Percentiles rank a stretch among this genome's conserved stretches.
These are phyloP conservation scores for Ptychochromis oligacanthus DNA, from an alignment of 2,113 vertebrate genomes.

Conservation along the genomic window DNA sequence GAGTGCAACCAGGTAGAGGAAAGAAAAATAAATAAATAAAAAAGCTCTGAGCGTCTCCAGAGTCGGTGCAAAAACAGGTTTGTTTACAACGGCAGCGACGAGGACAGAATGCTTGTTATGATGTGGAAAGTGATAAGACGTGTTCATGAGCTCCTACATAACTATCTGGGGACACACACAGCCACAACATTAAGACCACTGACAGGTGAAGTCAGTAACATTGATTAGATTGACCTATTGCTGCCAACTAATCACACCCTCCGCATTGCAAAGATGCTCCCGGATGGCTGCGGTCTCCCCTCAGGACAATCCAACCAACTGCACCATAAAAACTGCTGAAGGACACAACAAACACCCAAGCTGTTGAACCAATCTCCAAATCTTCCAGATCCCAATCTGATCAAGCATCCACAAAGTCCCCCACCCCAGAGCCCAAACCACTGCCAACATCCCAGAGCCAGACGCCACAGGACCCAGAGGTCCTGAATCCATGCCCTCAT, in stretches of 20 bases:
- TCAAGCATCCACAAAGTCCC: background rate
- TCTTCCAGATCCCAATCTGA: background rate
- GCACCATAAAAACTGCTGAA: too few species aligned
- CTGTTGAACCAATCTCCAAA: background rate
- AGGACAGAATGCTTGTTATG: background rate
- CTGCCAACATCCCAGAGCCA: background rate
- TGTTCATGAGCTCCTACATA: conserved; percentile 6
- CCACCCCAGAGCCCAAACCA: background rate
- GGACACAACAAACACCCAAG: too few species aligned
- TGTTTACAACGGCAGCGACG: background rate
- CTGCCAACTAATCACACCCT: background rate
- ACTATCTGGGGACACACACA: background rate
- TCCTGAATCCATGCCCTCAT: background rate
- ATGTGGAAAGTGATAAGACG: conserved; percentile 27
- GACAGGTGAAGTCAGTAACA: rapidly evolving
- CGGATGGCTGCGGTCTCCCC: background rate
- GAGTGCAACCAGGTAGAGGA: background rate
- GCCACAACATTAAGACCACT: background rate
- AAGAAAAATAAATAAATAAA: background rate
- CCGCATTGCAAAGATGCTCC: background rate
- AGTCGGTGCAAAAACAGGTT: background rate
- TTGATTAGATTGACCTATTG: background rate
- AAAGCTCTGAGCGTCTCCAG: background rate
- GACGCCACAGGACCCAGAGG: background rate
- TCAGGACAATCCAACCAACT: too few species aligned